phyloP scores from a whole-genome alignment of 2,888 invertebrate species.

The Papilio elwesi region DNA sequence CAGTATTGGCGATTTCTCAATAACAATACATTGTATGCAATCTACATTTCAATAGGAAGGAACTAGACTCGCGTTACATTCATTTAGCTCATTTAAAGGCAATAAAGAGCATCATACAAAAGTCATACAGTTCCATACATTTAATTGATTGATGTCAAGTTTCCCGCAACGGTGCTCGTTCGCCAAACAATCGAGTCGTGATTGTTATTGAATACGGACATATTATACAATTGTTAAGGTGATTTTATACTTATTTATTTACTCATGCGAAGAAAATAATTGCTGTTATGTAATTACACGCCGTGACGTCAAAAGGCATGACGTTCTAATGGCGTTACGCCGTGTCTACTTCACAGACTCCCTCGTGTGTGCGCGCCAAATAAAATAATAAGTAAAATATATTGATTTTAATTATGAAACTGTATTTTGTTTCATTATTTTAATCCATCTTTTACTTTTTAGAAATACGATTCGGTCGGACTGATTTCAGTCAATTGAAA shows the following conservation, averaged over 20 bases:
- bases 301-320: slow-evolving; percentile 53
- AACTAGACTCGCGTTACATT: slow-evolving; percentile 16
- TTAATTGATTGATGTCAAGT: slow-evolving; percentile 29
- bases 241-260: background rate
- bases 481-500: too few species aligned
- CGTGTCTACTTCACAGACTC: too few species aligned
- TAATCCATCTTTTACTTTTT: too few species aligned
- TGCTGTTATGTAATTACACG: slow-evolving; percentile 53
- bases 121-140: slow-evolving; percentile 13
- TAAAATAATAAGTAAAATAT: too few species aligned
- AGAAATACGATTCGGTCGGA: too few species aligned
- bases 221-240: background rate
- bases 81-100: slow-evolving; percentile 24
- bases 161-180: slow-evolving; percentile 11
- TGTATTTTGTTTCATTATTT: too few species aligned
- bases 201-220: slow-evolving; percentile 1
- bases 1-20: background rate
- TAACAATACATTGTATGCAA: background rate
- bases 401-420: too few species aligned
- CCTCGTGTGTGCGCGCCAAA: too few species aligned
- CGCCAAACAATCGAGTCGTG: slow-evolving; percentile 8
- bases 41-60: slow-evolving; percentile 30
- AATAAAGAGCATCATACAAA: slow-evolving; percentile 23
- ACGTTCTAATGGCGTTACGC: too few species aligned
- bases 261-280: background rate